Evolutionary conservation across 2,888 invertebrate genomes (phyloP), one percentile per base, ranked within the genome.

Genomic region (Ochropacha duplaris): DNA sequence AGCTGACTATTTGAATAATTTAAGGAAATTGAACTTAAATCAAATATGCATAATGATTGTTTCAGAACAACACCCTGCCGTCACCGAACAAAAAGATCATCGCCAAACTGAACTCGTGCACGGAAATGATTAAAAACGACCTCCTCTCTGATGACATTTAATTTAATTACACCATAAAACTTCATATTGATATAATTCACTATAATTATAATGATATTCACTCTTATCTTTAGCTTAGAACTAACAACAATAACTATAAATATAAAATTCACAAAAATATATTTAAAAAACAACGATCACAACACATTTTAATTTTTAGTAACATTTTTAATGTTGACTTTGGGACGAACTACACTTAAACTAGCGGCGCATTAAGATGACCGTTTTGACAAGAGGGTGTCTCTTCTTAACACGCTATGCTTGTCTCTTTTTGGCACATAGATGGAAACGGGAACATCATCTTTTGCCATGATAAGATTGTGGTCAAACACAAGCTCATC

Each of bases 151-250:
- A 88, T 73, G 78, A 88, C 71, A 36, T n/a, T n/a, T 31, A 31
- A 81, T 89, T 86, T 91, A 90, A 86, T 85, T 70, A 76, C 72
- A 79, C 72, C 50, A 72, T 72, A 79, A 78, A 84, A 84, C 82
- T 79, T 77, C 72, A 65, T 71, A 73, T 69, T 67, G 65, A 71
- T 74, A 79, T 67, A 74, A 71, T 70, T 68, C 54, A 68, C 54
- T 62, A 57, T 56, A 9, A 50, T 22, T 8, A 65, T 62, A 58
- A 71, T 76, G 74, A 77, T 74, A 76, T 72, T 66, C 68, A 64
- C 64, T 66, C n/a, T 24, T 69, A 72, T 76, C 81, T 51, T 28
- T 16, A 50, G 19, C 62, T 78, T 78, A 81, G 76, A 76, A 61
- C 74, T 81, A 79, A 78, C 77, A 83, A 81, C 78, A 77, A 74